Evolutionary conservation across 1,140 invertebrate species (phyloP), one percentile per base, ranked within the genome.

Genomic region (Drosophila simulans): DNA sequence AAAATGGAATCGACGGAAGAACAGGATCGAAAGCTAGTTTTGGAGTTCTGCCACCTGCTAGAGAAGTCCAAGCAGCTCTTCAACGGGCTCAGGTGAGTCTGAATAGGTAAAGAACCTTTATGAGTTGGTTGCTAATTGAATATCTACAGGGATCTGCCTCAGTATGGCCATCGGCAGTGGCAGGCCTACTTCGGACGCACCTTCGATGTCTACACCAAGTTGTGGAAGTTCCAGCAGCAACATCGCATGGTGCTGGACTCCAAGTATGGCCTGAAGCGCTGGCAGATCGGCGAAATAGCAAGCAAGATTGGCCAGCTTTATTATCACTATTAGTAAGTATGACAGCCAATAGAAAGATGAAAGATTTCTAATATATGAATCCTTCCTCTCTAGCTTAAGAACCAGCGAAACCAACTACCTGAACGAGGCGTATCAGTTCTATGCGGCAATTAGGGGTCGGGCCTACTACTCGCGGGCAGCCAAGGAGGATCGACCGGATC

Each of bases 191-290:
- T 99, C 94, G 97, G 97, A 8, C 94, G 97, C 65, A 99, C 98
- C 52, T 99, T 99, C 93, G 98, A 99, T 94, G 97, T 99, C 55
- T 99, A 99, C 93, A 99, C 98, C 34, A 98, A 98, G 93, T 94
- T 99, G 46, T 99, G 98, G 98, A 99, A 99, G 93, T 99, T 98
- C 93, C 98, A 99, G 93, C 98, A 99, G 92, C 97, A 99, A 93
- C 97, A 99, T 93, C 95, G 98, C 93, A 95, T 94, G 92, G 95
- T 98, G 73, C 93, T 99, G 57, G 98, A 99, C 93, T 95, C 95
- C 71, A 98, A 98, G 93, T 99, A 99, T 93, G 97, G 97, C 17
- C 93, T 99, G 72, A 99, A 99, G 89, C 93, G 98, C 76, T 99
- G 98, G 98, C 98, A 99, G 93, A 99, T 99, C 83, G 98, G 98